Percentiles rank a stretch among this genome's conserved stretches.
Evolutionary conservation across 2,888 invertebrate species (phyloP).

Genomic region (Julus scanicus): DNA sequence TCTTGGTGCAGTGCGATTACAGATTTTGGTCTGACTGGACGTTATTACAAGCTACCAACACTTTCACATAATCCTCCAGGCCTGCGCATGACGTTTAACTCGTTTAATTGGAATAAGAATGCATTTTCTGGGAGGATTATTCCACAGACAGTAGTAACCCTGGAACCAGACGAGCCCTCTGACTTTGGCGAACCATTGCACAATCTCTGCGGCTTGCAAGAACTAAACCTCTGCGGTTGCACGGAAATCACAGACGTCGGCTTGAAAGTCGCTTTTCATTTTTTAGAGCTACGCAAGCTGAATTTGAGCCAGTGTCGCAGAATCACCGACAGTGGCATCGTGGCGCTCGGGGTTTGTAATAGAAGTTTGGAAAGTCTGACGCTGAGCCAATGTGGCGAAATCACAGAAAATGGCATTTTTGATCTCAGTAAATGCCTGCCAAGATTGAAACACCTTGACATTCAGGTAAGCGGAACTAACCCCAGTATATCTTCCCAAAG

Average conservation of each 20-base stretch:
- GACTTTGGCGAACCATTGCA: constrained; percentile 6
- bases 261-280: constrained; percentile 75
- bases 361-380: constrained; percentile 77
- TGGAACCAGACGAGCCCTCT: not conserved
- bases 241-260: constrained; percentile 79
- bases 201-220: constrained; percentile 66
- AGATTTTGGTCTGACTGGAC: constrained; percentile 76
- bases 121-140: not conserved
- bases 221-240: constrained; percentile 76
- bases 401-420: constrained; percentile 74
- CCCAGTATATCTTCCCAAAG: not conserved
- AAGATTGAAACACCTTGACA: constrained; percentile 72
- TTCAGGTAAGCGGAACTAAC: constrained; percentile 68
- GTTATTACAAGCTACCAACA: constrained; percentile 67
- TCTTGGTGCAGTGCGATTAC: constrained; percentile 77
- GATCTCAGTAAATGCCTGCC: constrained; percentile 68
- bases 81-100: constrained; percentile 6
- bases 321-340: constrained; percentile 75
- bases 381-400: constrained; percentile 75
- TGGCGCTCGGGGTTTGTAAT: constrained; percentile 74
- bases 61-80: not conserved
- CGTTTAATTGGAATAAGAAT: not conserved
- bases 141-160: not conserved
- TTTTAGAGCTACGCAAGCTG: constrained; percentile 73
- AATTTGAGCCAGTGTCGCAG: constrained; percentile 76